Percentiles rank a stretch among this genome's conserved stretches.
Conservation (phyloP, 30 jellyfish, hydroid and myxozoan genomes). For the Pelagia noctiluca region DNA sequence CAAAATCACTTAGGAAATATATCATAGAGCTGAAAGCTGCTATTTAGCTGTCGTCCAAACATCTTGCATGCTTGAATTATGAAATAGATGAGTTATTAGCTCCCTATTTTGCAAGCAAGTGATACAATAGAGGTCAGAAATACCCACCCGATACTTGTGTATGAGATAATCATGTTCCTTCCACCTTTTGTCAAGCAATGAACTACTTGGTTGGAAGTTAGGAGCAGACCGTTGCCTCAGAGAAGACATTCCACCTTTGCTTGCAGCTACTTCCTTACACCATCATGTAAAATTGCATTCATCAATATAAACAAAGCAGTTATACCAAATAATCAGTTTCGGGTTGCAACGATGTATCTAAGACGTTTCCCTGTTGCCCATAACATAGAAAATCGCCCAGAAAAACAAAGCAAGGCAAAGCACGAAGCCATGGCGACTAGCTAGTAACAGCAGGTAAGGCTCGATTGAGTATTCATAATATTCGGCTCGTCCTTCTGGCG, state of each 20-base stretch:
- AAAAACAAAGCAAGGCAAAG: neutral
- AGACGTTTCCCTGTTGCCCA: neutral
- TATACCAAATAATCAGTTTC: neutral
- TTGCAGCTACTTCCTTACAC: neutral
- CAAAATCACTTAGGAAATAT: too few relatives aligned
- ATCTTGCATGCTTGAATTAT: neutral
- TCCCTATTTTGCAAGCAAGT: neutral
- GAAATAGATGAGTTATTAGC: neutral
- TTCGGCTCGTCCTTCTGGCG: neutral
- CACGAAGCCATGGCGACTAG: slow-evolving; percentile 4
- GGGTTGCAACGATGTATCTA: neutral
- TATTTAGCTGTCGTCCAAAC: too few relatives aligned
- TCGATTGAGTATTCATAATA: neutral
- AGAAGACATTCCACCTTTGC: slow-evolving; percentile 29
- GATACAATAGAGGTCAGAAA: too few relatives aligned
- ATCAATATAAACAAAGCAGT: neutral
- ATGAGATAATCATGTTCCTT: slow-evolving; percentile 79
- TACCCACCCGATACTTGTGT: slow-evolving; percentile 86
- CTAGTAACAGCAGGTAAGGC: slow-evolving; percentile 26
- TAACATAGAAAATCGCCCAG: neutral
- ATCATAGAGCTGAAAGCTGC: too few relatives aligned
- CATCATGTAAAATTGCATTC: neutral
- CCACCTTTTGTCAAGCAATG: slow-evolving; percentile 84
- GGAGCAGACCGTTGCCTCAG: slow-evolving; percentile 65
- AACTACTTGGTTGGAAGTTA: slow-evolving; percentile 74